Conservation (phyloP, 1,140 invertebrate genomes). For the Melitaea cinxia region DNA sequence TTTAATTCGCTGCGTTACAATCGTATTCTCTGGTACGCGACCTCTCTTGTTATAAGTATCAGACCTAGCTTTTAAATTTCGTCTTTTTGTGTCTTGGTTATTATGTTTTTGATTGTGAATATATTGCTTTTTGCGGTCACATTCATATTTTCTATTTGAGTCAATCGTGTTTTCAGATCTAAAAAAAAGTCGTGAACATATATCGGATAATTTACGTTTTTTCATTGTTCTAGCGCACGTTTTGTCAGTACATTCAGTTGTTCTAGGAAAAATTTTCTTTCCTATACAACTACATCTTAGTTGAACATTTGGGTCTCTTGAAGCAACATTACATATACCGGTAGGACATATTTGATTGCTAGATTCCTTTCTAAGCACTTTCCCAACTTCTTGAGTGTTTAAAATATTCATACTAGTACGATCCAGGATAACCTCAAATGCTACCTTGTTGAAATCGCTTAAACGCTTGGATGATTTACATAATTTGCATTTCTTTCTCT, state of each 20-base stretch:
- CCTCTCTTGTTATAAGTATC: neutral
- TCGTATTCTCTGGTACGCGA: neutral
- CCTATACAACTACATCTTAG: slow-evolving; percentile 41
- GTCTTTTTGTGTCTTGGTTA: slow-evolving; percentile 1
- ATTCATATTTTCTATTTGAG: neutral
- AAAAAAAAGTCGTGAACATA: slow-evolving; percentile 34
- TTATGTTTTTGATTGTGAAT: neutral
- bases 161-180: slow-evolving; percentile 15
- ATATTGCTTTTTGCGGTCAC: neutral
- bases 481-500: slow-evolving; percentile 11
- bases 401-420: slow-evolving; percentile 47
- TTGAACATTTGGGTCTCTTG: slow-evolving; percentile 15
- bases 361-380: slow-evolving; percentile 30
- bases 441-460: slow-evolving; percentile 7
- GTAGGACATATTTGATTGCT: slow-evolving; percentile 35
- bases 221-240: slow-evolving; percentile 20
- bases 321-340: slow-evolving; percentile 34
- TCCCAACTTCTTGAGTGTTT: slow-evolving; percentile 49
- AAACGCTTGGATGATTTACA: slow-evolving; percentile 2
- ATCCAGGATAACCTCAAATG: slow-evolving; percentile 53
- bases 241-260: slow-evolving; percentile 29
- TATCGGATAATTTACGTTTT: slow-evolving; percentile 24
- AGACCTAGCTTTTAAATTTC: neutral
- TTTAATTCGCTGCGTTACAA: neutral
- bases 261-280: slow-evolving; percentile 34